Conservation (phyloP, 2,797 vertebrate genomes). For the Carapus acus region DNA sequence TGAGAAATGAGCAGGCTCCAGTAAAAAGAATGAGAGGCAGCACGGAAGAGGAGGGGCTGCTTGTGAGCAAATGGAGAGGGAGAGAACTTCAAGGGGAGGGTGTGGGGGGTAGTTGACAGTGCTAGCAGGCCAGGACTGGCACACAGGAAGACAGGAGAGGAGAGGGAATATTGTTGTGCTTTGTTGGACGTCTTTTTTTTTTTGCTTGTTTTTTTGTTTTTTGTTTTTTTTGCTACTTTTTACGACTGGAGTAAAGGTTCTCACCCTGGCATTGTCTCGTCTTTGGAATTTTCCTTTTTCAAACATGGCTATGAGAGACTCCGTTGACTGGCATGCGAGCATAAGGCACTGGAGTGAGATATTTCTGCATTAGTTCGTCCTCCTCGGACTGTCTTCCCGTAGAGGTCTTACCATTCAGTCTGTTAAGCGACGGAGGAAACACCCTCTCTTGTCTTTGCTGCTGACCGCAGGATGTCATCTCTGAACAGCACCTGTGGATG, state of each 20-base stretch:
- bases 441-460: constrained; percentile 28
- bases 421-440: constrained; percentile 27
- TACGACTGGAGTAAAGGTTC: constrained; percentile 61
- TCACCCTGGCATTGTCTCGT: constrained; percentile 22
- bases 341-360: constrained; percentile 45
- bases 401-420: too few species aligned
- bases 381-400: too few species aligned
- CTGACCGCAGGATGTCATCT: constrained; percentile 40
- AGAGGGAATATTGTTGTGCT: constrained; percentile 61
- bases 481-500: constrained; percentile 50
- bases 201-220: constrained; percentile 36
- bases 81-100: constrained; percentile 48
- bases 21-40: constrained; percentile 62
- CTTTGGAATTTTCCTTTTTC: constrained; percentile 47
- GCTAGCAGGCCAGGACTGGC: constrained; percentile 64
- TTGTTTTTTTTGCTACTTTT: too few species aligned
- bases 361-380: constrained; percentile 47
- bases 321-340: constrained; percentile 58
- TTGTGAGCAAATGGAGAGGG: constrained; percentile 60
- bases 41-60: constrained; percentile 65
- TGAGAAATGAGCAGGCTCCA: constrained; percentile 62
- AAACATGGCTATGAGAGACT: constrained; percentile 44
- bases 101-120: constrained; percentile 58
- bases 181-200: constrained; percentile 52
- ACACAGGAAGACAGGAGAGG: constrained; percentile 62